Evolutionary conservation across 2,888 invertebrate genomes (phyloP).

Genomic region (Apamea anceps): DNA sequence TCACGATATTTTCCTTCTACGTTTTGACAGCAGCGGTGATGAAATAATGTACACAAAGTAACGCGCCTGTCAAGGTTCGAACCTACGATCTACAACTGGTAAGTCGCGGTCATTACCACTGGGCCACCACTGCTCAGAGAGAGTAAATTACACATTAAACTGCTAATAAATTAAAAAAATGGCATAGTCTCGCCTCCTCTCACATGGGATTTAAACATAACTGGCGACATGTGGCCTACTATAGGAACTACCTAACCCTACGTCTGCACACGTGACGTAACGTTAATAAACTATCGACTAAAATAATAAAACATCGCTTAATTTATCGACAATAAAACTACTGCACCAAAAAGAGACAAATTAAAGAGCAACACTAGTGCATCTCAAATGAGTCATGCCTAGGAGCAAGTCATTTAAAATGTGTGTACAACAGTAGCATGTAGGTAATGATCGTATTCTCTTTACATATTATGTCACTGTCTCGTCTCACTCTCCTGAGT

Average conservation of each 20-base stretch:
- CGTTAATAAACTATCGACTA: too few species aligned
- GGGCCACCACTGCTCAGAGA: too few species aligned
- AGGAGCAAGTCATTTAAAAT: slow-evolving; percentile 11
- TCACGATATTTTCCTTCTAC: too few species aligned
- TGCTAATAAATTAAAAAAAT: too few species aligned
- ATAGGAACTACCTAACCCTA: neutral
- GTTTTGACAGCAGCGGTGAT: too few species aligned
- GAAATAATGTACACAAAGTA: too few species aligned
- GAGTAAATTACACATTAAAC: too few species aligned
- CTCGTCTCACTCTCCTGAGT: slow-evolving; percentile 23
- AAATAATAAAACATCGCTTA: neutral
- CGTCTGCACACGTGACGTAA: neutral
- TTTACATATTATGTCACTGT: slow-evolving; percentile 52
- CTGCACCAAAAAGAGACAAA: neutral
- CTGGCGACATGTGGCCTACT: neutral
- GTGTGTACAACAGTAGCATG: slow-evolving; percentile 43
- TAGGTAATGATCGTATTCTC: slow-evolving; percentile 37
- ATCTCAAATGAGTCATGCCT: slow-evolving; percentile 21
- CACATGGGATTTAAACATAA: neutral
- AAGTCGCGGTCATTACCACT: too few species aligned
- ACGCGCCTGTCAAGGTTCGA: too few species aligned
- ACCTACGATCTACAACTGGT: too few species aligned
- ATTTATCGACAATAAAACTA: slow-evolving; percentile 17
- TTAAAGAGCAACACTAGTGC: slow-evolving; percentile 37
- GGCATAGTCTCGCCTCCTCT: neutral